Evolutionary conservation across 2,113 vertebrate genomes (phyloP).

Genomic region (Tetraodon nigroviridis): DNA sequence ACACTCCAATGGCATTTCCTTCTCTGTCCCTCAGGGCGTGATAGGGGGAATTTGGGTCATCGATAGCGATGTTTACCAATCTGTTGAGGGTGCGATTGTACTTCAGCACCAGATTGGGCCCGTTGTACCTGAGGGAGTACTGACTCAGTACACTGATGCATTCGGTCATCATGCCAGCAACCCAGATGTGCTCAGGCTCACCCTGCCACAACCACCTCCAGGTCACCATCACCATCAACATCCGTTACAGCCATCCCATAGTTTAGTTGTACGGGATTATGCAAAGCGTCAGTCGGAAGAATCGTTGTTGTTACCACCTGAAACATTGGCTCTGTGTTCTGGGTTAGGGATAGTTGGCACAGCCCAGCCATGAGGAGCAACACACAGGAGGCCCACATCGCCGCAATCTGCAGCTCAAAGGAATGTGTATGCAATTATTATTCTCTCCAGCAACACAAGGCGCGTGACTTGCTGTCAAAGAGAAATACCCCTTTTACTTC

Average conservation of each 20-base stretch:
- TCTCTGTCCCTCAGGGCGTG: slow-evolving; percentile 81
- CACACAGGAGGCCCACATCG: slow-evolving; percentile 64
- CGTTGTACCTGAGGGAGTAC: slow-evolving; percentile 79
- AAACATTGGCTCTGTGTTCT: slow-evolving; percentile 80
- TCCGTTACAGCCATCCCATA: slow-evolving; percentile 93
- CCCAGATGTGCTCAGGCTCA: slow-evolving; percentile 55
- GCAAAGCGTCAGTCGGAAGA: slow-evolving; percentile 82
- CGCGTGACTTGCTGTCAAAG: too few species aligned
- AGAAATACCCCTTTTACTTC: too few species aligned
- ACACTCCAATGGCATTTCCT: slow-evolving; percentile 90
- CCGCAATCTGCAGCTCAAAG: slow-evolving; percentile 25
- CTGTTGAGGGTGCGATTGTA: slow-evolving; percentile 74
- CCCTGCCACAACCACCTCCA: slow-evolving; percentile 93
- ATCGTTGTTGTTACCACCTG: slow-evolving; percentile 75
- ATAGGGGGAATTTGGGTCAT: slow-evolving; percentile 82
- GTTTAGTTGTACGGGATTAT: slow-evolving; percentile 91
- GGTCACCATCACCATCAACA: slow-evolving; percentile 85
- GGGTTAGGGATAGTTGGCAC: slow-evolving; percentile 64
- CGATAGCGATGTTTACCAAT: slow-evolving; percentile 84
- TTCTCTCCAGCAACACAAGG: too few species aligned
- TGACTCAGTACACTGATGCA: neutral
- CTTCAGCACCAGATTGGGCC: slow-evolving; percentile 92
- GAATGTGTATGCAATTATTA: neutral
- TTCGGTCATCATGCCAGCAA: accelerated
- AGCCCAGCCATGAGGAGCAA: slow-evolving; percentile 70